Evolutionary conservation across 1,140 invertebrate genomes (phyloP), one percentile per base, ranked within the genome.

Genomic region (Sycophila sp.): DNA sequence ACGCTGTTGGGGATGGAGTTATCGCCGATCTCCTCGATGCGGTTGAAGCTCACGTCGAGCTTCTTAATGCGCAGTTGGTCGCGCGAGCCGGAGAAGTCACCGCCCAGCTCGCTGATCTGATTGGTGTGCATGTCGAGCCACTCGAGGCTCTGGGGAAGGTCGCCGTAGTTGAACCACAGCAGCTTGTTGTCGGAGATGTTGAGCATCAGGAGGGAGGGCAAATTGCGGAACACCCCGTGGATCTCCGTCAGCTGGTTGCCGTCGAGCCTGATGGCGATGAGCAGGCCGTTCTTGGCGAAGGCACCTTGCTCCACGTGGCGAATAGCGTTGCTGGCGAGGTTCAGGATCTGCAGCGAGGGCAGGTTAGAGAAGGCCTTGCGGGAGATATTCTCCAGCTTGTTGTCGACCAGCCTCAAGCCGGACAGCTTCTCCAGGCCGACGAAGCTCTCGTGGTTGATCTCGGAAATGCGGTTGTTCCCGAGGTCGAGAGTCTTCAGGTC

Each of bases 61-160:
- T 92, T 89, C 83, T 92, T 93, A 69, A 93, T 91, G 76, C 89
- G 89, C 19, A 91, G 77, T 60, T 90, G 89, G 79, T 88, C 86
- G 26, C 85, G 55, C 60, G 89, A 89, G 79, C 88, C 86, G 32
- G 74, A 72, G 76, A 94, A 93, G 75, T 91, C 92, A 83, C 93
- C 92, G 62, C 92, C 91, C 1, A 98, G 87, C 77, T 95, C 91
- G 78, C 89, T 89, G 70, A 97, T 92, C 78, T 92, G 91, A 85
- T 98, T 98, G 78, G 92, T 92, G 83, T 96, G 95, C 76, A 98
- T 87, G 85, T 97, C 95, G 45, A 98, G 85, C 94, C 94, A 96
- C 76, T 95, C 92, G 66, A 97, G 87, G 71, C 91, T 92, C 49
- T 86, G 81, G 0, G 96, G 95, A 53, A 97, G 90, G 63, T 96